Evolutionary conservation across 2,888 invertebrate genomes (phyloP).

Genomic region (Watsonalla cultraria): DNA sequence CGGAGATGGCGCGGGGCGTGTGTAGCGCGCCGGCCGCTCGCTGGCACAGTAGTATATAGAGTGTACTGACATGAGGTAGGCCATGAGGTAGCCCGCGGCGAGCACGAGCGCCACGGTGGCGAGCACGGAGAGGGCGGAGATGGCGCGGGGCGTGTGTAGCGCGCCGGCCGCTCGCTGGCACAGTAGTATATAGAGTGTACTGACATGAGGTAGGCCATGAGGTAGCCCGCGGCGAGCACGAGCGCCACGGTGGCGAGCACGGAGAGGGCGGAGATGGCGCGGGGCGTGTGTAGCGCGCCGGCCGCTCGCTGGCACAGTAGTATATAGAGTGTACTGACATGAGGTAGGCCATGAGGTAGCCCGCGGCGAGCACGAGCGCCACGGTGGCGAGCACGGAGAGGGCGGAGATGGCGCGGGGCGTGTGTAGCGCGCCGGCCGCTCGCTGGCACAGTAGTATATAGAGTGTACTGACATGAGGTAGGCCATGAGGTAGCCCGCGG

Average conservation of each 20-base stretch:
- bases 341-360: constrained; percentile 88
- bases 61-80: constrained; percentile 40
- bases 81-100: no score
- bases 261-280: no score
- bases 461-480: constrained; percentile 77
- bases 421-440: constrained; percentile 78
- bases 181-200: constrained; percentile 39
- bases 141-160: no score
- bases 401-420: constrained; percentile 88
- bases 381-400: constrained; percentile 88
- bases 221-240: no score
- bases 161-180: no score
- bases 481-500: constrained; percentile 89
- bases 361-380: constrained; percentile 83
- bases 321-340: constrained; percentile 70
- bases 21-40: no score
- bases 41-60: constrained; percentile 13
- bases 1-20: no score
- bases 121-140: no score
- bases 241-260: no score
- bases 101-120: no score
- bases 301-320: background rate
- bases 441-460: background rate
- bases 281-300: no score
- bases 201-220: constrained; percentile 14